Conservation (phyloP, 1,140 invertebrate genomes). For the Psilanteris sp. region DNA sequence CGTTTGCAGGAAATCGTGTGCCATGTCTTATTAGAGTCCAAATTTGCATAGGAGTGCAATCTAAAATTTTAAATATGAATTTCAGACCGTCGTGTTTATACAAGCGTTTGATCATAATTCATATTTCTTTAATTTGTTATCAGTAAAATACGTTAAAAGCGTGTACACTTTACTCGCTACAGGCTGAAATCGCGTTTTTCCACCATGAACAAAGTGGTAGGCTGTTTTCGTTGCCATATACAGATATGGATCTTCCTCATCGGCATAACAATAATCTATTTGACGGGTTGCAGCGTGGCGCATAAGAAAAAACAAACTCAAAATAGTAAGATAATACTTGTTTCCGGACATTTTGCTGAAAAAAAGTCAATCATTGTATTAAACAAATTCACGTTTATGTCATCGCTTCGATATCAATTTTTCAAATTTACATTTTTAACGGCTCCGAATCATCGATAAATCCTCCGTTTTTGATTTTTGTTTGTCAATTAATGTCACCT, state of each 20-base stretch:
- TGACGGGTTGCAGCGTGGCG: constrained; percentile 60
- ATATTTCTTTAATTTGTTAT: too few relatives aligned
- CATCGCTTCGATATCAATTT: neutral
- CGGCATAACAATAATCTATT: constrained; percentile 74
- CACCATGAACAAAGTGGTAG: constrained; percentile 76
- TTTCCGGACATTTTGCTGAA: constrained; percentile 27
- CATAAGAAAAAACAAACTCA: constrained; percentile 39
- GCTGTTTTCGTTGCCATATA: constrained; percentile 78
- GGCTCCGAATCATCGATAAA: too few relatives aligned
- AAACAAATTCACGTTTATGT: too few relatives aligned
- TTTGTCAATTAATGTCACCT: too few relatives aligned
- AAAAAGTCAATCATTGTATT: constrained; percentile 3
- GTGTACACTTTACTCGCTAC: constrained; percentile 73
- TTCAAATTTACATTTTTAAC: too few relatives aligned
- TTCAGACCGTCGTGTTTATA: too few relatives aligned
- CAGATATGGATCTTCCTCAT: constrained; percentile 77
- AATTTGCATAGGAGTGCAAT: constrained; percentile 69
- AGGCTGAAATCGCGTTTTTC: constrained; percentile 67
- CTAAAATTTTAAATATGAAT: too few relatives aligned
- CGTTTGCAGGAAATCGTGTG: constrained; percentile 68
- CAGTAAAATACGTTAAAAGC: too few relatives aligned
- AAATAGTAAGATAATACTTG: constrained; percentile 14
- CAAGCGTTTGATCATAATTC: too few relatives aligned
- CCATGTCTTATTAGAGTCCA: constrained; percentile 75
- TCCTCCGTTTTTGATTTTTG: too few relatives aligned